These are phyloP conservation scores for Prionace glauca DNA, from an alignment of 2,797 vertebrate genomes.

Conservation along the genomic window DNA sequence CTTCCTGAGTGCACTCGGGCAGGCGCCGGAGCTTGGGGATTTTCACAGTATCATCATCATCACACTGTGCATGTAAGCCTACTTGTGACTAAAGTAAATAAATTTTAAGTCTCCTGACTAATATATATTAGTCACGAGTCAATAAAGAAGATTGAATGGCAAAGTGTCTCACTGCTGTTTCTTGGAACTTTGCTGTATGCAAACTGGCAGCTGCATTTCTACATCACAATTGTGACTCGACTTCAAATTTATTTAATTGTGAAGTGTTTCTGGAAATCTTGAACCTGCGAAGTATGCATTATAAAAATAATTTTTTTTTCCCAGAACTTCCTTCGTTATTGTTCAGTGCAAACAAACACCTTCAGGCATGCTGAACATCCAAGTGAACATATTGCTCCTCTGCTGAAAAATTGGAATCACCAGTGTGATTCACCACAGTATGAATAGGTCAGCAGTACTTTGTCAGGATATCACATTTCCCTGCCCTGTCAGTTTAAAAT, in stretches of 20 bases:
- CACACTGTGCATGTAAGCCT: too few relatives aligned
- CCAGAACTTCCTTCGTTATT: not conserved
- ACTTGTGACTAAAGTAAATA: too few relatives aligned
- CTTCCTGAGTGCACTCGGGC: too few relatives aligned
- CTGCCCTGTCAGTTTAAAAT: not conserved
- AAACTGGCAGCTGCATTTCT: not conserved
- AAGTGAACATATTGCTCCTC: not conserved
- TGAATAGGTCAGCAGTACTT: not conserved
- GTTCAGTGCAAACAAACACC: not conserved
- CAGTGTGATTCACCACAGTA: not conserved
- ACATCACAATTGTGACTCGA: not conserved
- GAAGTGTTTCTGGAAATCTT: not conserved
- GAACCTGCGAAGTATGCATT: not conserved
- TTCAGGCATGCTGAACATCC: not conserved
- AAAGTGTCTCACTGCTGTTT: not conserved
- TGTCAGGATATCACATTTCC: not conserved
- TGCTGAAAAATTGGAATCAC: not conserved
- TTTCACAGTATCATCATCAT: too few relatives aligned
- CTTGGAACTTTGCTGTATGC: not conserved
- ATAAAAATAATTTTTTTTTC: not conserved
- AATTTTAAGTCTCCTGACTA: not conserved
- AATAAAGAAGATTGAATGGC: not conserved
- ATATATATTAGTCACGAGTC: not conserved
- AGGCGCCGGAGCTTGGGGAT: too few relatives aligned
- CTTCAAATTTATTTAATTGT: not conserved